Percentiles rank a stretch among this genome's conserved stretches.
These are phyloP conservation scores for Tetramorium parvispinum DNA, from an alignment of 1,140 invertebrate species.

Conservation along the genomic window DNA sequence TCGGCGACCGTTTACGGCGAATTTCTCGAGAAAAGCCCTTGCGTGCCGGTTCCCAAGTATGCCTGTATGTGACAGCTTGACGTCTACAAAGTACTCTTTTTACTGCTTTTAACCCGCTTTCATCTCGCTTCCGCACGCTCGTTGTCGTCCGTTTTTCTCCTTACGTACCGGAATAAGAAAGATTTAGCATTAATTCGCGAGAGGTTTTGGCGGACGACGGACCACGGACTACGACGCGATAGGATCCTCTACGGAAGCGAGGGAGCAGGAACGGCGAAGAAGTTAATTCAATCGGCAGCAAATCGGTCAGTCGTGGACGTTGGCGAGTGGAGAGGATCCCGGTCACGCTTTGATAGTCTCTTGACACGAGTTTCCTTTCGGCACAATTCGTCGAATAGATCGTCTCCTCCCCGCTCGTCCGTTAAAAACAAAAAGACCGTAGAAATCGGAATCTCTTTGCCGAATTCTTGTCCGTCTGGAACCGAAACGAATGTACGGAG, in stretches of 20 bases:
- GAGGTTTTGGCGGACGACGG: slow-evolving; percentile 60
- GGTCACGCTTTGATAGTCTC: slow-evolving; percentile 77
- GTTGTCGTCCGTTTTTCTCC: slow-evolving; percentile 3
- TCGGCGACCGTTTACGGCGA: slow-evolving; percentile 64
- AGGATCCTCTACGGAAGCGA: slow-evolving; percentile 8
- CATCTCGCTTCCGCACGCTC: background rate
- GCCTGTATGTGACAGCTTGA: slow-evolving; percentile 69
- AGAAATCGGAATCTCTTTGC: slow-evolving; percentile 36
- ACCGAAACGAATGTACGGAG: slow-evolving; percentile 73
- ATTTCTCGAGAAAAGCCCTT: slow-evolving; percentile 62
- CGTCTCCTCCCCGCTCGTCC: slow-evolving; percentile 5
- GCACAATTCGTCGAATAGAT: slow-evolving; percentile 44
- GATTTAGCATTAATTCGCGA: slow-evolving; percentile 75
- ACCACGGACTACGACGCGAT: too few relatives aligned
- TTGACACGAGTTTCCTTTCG: slow-evolving; percentile 75
- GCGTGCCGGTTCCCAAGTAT: slow-evolving; percentile 27
- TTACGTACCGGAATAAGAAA: slow-evolving; percentile 39
- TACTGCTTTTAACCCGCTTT: slow-evolving; percentile 47
- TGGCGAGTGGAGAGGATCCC: slow-evolving; percentile 26
- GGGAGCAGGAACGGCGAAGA: background rate
- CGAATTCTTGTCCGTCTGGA: slow-evolving; percentile 70
- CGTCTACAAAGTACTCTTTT: slow-evolving; percentile 68
- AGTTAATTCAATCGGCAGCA: slow-evolving; percentile 39
- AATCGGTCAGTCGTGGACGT: slow-evolving; percentile 54
- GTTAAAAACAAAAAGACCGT: slow-evolving; percentile 67